These are phyloP conservation scores for Drosophila conformis DNA, from an alignment of 2,888 invertebrate species.

Conservation along the genomic window DNA sequence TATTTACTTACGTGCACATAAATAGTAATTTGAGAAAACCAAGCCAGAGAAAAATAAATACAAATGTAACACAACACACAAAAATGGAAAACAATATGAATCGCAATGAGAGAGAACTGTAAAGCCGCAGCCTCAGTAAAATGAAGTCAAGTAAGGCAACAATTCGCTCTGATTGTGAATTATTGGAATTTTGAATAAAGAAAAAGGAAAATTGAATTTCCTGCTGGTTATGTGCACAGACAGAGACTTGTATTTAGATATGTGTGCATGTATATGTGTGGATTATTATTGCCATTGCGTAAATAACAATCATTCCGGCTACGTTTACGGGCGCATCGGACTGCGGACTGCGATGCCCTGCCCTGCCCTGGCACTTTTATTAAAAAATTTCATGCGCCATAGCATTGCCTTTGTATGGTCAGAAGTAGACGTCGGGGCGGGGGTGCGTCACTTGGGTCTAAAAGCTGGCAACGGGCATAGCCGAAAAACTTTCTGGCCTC, in stretches of 20 bases:
- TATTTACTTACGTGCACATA: constrained; percentile 19
- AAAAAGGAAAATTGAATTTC: constrained; percentile 67
- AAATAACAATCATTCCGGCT: constrained; percentile 80
- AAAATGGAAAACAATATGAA: constrained; percentile 25
- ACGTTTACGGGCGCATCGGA: constrained; percentile 40
- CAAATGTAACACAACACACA: constrained; percentile 7
- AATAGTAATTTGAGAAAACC: neutral
- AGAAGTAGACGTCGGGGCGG: neutral
- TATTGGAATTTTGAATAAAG: constrained; percentile 71
- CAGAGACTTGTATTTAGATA: constrained; percentile 22
- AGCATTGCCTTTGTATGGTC: constrained; percentile 25
- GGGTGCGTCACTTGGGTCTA: constrained; percentile 1
- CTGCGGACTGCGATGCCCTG: constrained; percentile 10
- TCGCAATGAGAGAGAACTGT: constrained; percentile 29
- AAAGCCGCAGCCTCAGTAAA: constrained; percentile 36
- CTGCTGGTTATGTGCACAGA: constrained; percentile 49
- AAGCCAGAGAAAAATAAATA: neutral
- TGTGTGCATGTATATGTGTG: constrained; percentile 24
- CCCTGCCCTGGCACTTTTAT: constrained; percentile 62
- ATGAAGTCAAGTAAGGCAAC: constrained; percentile 39
- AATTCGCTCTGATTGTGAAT: constrained; percentile 56
- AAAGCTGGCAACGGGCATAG: constrained; percentile 43
- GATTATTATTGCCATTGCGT: constrained; percentile 82
- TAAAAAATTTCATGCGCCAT: constrained; percentile 57
- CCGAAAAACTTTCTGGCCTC: constrained; percentile 73